Conservation (phyloP, 2,888 invertebrate genomes). For the Napeogenes sylphis region DNA sequence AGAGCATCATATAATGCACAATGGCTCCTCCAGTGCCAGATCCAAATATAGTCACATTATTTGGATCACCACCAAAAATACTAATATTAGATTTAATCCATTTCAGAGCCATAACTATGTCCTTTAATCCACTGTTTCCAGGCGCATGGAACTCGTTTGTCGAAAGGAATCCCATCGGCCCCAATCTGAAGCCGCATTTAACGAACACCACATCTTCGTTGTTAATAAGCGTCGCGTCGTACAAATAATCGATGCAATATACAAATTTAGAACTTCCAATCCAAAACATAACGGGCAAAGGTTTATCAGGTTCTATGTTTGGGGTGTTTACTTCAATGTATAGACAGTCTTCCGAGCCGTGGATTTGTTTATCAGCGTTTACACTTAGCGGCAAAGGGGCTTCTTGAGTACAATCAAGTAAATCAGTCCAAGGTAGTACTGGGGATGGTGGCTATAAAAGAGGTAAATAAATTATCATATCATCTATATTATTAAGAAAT, state of each 20-base stretch:
- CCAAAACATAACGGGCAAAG: constrained; percentile 73
- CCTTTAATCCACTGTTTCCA: constrained; percentile 70
- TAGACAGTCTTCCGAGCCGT: constrained; percentile 68
- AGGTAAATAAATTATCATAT: constrained; percentile 4
- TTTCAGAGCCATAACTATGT: constrained; percentile 63
- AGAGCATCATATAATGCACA: constrained; percentile 68
- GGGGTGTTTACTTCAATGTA: constrained; percentile 62
- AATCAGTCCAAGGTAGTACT: constrained; percentile 44
- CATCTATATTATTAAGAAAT: no score
- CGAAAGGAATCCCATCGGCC: constrained; percentile 69
- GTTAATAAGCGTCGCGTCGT: constrained; percentile 57
- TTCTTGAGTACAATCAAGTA: constrained; percentile 54
- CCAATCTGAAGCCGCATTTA: constrained; percentile 64
- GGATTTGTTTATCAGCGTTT: constrained; percentile 25
- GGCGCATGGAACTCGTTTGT: constrained; percentile 63
- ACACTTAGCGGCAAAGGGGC: constrained; percentile 41
- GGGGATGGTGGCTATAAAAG: constrained; percentile 59
- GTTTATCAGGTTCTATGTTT: constrained; percentile 49
- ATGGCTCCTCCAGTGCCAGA: constrained; percentile 66
- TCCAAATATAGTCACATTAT: constrained; percentile 71
- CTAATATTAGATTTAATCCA: constrained; percentile 67
- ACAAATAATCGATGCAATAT: constrained; percentile 46
- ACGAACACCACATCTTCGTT: constrained; percentile 60
- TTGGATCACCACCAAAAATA: constrained; percentile 66
- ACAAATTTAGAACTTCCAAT: constrained; percentile 61